These are phyloP conservation scores for Hystrix cristata DNA, from an alignment of 2,113 vertebrate genomes.

Conservation along the genomic window DNA sequence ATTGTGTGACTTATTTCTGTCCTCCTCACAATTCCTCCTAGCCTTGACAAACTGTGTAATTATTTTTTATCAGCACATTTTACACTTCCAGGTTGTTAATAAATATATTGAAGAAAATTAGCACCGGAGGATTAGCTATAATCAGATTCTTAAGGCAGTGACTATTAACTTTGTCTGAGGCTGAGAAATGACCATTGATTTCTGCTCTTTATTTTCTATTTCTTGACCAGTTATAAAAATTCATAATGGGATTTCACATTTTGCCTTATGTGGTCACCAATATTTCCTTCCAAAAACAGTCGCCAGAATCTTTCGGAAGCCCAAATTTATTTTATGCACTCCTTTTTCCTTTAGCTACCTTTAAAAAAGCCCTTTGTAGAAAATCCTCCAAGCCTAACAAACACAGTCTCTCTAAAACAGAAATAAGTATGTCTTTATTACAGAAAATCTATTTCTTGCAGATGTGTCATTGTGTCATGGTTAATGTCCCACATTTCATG, in stretches of 20 bases:
- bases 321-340: constrained; percentile 75
- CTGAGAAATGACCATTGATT: constrained; percentile 79
- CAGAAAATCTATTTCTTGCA: constrained; percentile 63
- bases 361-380: constrained; percentile 66
- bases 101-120: constrained; percentile 76
- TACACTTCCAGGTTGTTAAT: constrained; percentile 80
- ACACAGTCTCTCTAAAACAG: constrained; percentile 60
- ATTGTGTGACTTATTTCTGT: constrained; percentile 69
- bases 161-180: constrained; percentile 72
- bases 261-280: constrained; percentile 69
- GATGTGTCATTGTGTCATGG: constrained; percentile 55
- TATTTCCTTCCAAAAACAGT: constrained; percentile 56
- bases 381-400: constrained; percentile 65
- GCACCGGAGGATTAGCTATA: constrained; percentile 62
- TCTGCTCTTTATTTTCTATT: constrained; percentile 72
- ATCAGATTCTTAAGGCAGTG: constrained; percentile 73
- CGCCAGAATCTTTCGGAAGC: constrained; percentile 78
- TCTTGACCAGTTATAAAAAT: constrained; percentile 33
- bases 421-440: constrained; percentile 68
- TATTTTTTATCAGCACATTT: constrained; percentile 82
- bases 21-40: constrained; percentile 58
- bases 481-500: constrained; percentile 47
- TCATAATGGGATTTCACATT: constrained; percentile 69
- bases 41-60: constrained; percentile 71
- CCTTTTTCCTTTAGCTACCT: constrained; percentile 71